These are phyloP conservation scores for Lacanobia oleracea DNA, from an alignment of 2,888 invertebrate species.

Conservation along the genomic window DNA sequence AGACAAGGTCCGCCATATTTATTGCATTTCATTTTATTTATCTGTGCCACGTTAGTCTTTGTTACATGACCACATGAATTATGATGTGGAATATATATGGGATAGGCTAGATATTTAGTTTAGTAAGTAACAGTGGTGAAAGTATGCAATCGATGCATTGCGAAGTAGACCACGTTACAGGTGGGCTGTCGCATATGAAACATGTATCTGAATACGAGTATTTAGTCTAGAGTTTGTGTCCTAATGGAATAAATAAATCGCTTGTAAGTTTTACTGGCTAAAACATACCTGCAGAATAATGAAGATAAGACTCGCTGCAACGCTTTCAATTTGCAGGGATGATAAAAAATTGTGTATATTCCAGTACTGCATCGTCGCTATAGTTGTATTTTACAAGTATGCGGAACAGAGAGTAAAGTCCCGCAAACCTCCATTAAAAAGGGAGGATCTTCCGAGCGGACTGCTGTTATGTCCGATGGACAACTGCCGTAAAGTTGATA, in stretches of 20 bases:
- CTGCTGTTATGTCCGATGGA: too few relatives aligned
- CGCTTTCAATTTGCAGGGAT: not conserved
- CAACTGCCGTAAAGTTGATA: too few relatives aligned
- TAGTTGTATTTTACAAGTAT: not conserved
- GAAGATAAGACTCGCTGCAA: not conserved
- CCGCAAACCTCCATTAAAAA: too few relatives aligned
- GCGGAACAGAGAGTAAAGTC: too few relatives aligned
- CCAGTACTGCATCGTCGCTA: not conserved
- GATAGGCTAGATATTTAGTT: slow-evolving; percentile 50
- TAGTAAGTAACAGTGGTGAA: slow-evolving; percentile 57
- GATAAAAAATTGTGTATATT: too few relatives aligned
- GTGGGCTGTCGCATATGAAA: slow-evolving; percentile 50
- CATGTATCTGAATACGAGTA: slow-evolving; percentile 52
- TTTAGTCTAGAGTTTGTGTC: slow-evolving; percentile 24
- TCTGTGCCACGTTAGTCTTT: slow-evolving; percentile 48
- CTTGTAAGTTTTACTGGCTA: slow-evolving; percentile 13
- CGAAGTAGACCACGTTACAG: slow-evolving; percentile 49
- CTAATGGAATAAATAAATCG: slow-evolving; percentile 31
- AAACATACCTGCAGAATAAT: not conserved
- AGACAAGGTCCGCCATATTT: slow-evolving; percentile 45
- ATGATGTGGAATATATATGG: slow-evolving; percentile 45
- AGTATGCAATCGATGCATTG: slow-evolving; percentile 60
- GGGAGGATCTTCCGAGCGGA: too few relatives aligned
- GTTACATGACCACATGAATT: slow-evolving; percentile 57
- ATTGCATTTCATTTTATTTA: slow-evolving; percentile 48